phyloP scores from a whole-genome alignment of 2,797 vertebrate genomes.

The Parauchenoglanis punctatus region DNA sequence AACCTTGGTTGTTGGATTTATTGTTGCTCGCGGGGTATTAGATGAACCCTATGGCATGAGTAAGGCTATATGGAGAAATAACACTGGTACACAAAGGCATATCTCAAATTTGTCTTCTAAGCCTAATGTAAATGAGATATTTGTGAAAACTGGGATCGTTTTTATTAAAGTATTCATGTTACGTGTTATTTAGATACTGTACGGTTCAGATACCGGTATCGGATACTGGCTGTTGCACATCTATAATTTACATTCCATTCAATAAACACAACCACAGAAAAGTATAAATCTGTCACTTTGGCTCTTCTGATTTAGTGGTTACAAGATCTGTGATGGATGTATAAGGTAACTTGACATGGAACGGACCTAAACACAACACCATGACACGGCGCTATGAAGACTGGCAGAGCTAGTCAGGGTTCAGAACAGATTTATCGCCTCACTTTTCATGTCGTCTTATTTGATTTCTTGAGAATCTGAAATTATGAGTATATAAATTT shows the following conservation, averaged over 20 bases:
- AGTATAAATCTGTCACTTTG: background rate
- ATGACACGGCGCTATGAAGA: constrained; percentile 58
- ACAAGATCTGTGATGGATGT: constrained; percentile 27
- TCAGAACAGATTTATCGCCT: constrained; percentile 18
- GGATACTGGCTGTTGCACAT: background rate
- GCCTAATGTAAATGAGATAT: background rate
- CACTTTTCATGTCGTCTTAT: background rate
- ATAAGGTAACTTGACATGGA: constrained; percentile 20
- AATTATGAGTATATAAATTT: background rate
- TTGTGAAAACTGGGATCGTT: background rate
- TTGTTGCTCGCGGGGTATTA: background rate
- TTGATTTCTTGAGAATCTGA: background rate
- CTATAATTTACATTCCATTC: background rate
- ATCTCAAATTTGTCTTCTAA: background rate
- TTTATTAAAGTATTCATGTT: background rate
- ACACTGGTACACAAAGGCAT: background rate
- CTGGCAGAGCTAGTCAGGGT: constrained; percentile 55
- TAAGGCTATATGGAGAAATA: background rate
- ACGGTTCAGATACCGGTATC: too few species aligned
- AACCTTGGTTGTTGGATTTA: background rate
- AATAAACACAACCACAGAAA: background rate
- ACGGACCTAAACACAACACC: constrained; percentile 43
- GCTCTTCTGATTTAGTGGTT: constrained; percentile 17
- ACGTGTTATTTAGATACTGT: background rate
- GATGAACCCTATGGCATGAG: background rate